A percentile compares a stretch with the other conserved stretches of the same genome.
phyloP scores from a whole-genome alignment of 2,888 invertebrate species.

The Sarcophaga variegata region DNA sequence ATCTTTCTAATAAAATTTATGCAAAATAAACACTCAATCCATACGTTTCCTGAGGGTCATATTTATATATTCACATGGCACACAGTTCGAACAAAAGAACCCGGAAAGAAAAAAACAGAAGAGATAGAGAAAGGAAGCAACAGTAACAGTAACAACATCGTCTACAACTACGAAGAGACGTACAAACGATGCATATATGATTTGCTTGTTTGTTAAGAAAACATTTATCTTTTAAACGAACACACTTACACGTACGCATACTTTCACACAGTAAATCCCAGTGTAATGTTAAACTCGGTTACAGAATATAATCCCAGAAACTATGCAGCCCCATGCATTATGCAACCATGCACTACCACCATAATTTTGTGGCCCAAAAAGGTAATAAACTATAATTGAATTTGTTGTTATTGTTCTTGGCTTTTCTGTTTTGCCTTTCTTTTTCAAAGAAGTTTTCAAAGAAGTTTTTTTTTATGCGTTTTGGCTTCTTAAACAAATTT shows the following conservation, averaged over 20 bases:
- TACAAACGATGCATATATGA: conserved; percentile 28
- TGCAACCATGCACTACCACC: too few relatives aligned
- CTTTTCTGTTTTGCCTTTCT: neutral
- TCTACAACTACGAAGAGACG: neutral
- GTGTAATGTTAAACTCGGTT: neutral
- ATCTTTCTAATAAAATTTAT: conserved; percentile 48
- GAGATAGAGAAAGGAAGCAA: neutral
- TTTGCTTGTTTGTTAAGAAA: conserved; percentile 50
- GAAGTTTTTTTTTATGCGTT: neutral
- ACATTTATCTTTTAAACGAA: conserved; percentile 49
- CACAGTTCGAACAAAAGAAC: neutral
- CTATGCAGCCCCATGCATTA: neutral
- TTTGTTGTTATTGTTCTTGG: conserved; percentile 21
- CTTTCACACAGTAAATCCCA: neutral
- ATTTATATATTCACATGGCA: neutral
- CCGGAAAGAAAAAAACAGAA: neutral
- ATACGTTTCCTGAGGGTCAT: conserved; percentile 49
- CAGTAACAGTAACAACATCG: conserved; percentile 3
- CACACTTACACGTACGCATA: too few relatives aligned
- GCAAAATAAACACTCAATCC: conserved; percentile 47
- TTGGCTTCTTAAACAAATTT: neutral
- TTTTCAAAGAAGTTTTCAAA: neutral
- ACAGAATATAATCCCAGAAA: neutral
- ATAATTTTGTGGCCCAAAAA: conserved; percentile 13
- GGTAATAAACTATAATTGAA: conserved; percentile 68